Conservation (phyloP, 2,797 vertebrate genomes). For the Onychomys leucogaster region DNA sequence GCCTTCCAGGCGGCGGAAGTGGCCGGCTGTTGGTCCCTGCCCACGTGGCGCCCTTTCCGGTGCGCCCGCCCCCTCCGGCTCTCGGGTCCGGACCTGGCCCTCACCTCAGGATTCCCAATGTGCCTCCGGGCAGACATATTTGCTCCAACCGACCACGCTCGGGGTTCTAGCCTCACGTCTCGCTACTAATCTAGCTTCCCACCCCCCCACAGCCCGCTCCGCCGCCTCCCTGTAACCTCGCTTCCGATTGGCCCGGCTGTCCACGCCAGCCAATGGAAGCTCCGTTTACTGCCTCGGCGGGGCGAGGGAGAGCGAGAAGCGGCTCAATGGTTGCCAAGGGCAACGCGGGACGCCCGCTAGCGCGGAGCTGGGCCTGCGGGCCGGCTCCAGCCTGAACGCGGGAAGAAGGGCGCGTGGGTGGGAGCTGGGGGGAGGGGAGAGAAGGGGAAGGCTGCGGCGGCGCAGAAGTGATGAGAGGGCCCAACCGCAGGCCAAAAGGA, state of each 20-base stretch:
- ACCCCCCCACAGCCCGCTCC: neutral
- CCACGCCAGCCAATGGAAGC: constrained; percentile 64
- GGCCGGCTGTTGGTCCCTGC: constrained; percentile 53
- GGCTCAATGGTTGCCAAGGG: constrained; percentile 73
- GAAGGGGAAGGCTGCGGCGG: neutral
- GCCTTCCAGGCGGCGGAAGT: constrained; percentile 79
- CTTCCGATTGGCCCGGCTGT: constrained; percentile 73
- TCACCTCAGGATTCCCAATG: constrained; percentile 91
- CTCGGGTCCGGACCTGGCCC: constrained; percentile 38
- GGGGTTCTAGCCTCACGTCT: constrained; percentile 48
- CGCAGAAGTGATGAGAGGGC: neutral
- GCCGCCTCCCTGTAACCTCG: constrained; percentile 55
- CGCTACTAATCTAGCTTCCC: constrained; percentile 62
- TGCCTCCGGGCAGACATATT: constrained; percentile 89
- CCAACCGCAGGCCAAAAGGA: neutral
- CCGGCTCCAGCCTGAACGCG: neutral
- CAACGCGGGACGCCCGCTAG: constrained; percentile 77
- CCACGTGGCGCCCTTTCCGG: constrained; percentile 77
- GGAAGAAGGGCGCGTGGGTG: neutral
- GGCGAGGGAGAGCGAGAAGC: neutral
- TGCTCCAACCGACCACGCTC: constrained; percentile 79
- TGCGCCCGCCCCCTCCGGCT: constrained; percentile 56
- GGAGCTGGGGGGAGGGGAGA: accelerated
- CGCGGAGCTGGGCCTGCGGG: accelerated
- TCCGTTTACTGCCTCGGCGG: neutral